phyloP scores from a whole-genome alignment of 2,113 vertebrate genomes.

The Apaloderma vittatum region DNA sequence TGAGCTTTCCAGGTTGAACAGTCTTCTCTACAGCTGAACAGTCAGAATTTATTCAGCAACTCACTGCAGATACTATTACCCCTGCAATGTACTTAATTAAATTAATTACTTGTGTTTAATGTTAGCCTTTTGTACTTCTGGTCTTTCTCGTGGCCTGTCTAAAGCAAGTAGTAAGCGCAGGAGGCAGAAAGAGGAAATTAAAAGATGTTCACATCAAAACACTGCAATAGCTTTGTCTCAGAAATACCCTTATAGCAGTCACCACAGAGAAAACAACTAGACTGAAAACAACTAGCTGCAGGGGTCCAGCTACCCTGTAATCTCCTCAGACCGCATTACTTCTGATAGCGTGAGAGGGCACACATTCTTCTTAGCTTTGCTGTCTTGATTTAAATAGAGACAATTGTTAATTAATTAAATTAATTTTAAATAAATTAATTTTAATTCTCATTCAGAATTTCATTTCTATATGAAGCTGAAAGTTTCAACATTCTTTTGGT shows the following conservation, averaged over 20 bases:
- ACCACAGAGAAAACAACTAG: background rate
- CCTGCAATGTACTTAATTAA: background rate
- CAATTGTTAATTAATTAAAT: no score
- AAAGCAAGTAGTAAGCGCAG: background rate
- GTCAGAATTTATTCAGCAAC: background rate
- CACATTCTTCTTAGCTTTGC: background rate
- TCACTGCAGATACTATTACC: background rate
- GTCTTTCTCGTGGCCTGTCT: background rate
- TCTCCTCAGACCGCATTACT: background rate
- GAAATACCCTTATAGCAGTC: background rate
- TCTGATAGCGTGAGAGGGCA: background rate
- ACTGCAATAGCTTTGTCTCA: background rate
- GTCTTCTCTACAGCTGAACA: background rate
- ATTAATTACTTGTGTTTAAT: background rate
- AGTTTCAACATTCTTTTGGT: background rate
- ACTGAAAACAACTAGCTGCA: background rate
- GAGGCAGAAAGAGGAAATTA: background rate
- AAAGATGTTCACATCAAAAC: background rate
- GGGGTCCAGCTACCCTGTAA: background rate
- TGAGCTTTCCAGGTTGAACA: background rate
- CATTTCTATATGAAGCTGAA: background rate
- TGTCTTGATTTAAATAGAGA: background rate
- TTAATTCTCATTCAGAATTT: background rate
- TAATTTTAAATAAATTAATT: background rate
- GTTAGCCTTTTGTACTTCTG: background rate